Evolutionary conservation across 2,888 invertebrate genomes (phyloP).

Genomic region (Anoplius nigerrimus): DNA sequence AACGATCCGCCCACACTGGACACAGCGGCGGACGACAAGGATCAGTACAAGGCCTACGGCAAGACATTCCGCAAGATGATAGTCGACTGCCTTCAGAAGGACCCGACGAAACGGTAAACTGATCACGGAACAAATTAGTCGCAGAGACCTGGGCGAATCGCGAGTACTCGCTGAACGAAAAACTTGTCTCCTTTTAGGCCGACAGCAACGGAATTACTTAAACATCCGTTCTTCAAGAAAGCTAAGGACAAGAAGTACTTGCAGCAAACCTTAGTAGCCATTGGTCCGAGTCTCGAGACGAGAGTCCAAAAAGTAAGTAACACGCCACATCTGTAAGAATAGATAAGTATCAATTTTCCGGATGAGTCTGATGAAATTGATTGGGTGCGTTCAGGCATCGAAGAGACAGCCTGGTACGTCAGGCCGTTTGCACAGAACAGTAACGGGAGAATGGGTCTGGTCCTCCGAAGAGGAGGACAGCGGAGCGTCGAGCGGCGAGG

Average conservation of each 20-base stretch:
- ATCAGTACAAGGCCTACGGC: slow-evolving; percentile 98
- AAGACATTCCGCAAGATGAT: slow-evolving; percentile 99
- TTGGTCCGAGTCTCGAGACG: slow-evolving; percentile 92
- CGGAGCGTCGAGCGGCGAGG: slow-evolving; percentile 77
- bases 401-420: slow-evolving; percentile 90
- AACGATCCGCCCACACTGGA: slow-evolving; percentile 98
- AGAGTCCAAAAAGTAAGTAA: slow-evolving; percentile 89
- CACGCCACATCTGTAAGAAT: slow-evolving; percentile 16
- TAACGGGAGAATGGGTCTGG: slow-evolving; percentile 99
- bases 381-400: slow-evolving; percentile 76
- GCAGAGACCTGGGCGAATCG: background rate
- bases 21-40: slow-evolving; percentile 95
- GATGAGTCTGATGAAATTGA: background rate
- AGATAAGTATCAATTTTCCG: background rate
- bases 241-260: slow-evolving; percentile 95
- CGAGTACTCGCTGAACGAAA: background rate
- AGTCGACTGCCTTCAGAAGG: slow-evolving; percentile 96
- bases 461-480: slow-evolving; percentile 94
- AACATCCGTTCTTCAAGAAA: slow-evolving; percentile 98
- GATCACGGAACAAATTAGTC: no score
- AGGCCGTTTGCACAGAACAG: slow-evolving; percentile 88
- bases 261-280: slow-evolving; percentile 88
- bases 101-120: slow-evolving; percentile 87
- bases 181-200: slow-evolving; percentile 77
- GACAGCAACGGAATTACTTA: slow-evolving; percentile 95